phyloP scores from a whole-genome alignment of 2,797 vertebrate species.

The Amblyopsis hoosieri region DNA sequence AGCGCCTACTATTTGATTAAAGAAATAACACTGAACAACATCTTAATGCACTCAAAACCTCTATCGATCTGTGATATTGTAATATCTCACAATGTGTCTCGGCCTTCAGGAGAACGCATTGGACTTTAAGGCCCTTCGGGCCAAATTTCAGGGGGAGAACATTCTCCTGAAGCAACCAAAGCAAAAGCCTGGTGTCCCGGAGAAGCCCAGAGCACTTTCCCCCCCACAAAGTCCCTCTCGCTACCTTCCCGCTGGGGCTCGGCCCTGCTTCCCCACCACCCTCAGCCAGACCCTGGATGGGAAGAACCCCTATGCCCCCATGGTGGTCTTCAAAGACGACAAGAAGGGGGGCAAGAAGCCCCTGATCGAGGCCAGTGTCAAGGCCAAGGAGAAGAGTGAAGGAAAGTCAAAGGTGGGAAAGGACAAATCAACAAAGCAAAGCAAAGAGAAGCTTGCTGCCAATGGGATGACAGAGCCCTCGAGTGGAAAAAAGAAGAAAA shows the following conservation, averaged over 20 bases:
- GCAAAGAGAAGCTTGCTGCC: conserved; percentile 35
- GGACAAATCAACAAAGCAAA: conserved; percentile 38
- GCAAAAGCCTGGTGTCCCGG: conserved; percentile 56
- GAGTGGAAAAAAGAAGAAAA: conserved; percentile 61
- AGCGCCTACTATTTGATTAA: too few relatives aligned
- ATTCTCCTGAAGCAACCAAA: conserved; percentile 57
- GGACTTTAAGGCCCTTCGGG: conserved; percentile 84
- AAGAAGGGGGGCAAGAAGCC: conserved; percentile 62
- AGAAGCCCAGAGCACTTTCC: conserved; percentile 54
- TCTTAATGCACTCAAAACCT: neutral
- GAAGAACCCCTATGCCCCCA: conserved; percentile 38
- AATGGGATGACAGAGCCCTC: neutral
- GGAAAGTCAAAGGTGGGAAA: conserved; percentile 47
- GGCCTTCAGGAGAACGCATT: conserved; percentile 72
- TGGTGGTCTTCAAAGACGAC: conserved; percentile 76
- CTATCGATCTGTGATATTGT: neutral
- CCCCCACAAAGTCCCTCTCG: conserved; percentile 52
- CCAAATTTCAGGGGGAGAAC: conserved; percentile 82
- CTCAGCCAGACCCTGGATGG: conserved; percentile 64
- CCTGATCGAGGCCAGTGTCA: conserved; percentile 26
- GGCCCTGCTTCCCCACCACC: conserved; percentile 68
- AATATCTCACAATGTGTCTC: conserved; percentile 9
- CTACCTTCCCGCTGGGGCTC: conserved; percentile 64
- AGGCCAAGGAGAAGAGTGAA: conserved; percentile 49
- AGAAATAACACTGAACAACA: too few relatives aligned